Conservation (phyloP, 2,888 invertebrate species). For the Muscina levida region DNA sequence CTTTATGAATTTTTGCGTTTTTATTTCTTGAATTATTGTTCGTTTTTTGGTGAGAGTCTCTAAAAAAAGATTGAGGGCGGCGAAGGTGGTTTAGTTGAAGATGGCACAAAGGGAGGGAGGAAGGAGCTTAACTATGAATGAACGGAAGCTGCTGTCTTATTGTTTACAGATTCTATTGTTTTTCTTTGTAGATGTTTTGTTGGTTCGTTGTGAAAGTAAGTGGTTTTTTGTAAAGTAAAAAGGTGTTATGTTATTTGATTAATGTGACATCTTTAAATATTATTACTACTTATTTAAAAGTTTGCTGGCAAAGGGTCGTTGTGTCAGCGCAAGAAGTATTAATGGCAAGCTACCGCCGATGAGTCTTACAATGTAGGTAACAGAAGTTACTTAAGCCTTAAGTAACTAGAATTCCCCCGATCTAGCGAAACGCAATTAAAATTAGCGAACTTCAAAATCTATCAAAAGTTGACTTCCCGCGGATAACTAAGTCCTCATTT, state of each 20-base stretch:
- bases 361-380: too few species aligned
- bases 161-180: slow-evolving; percentile 41
- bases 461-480: too few species aligned
- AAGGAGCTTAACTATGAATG: slow-evolving; percentile 44
- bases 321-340: too few species aligned
- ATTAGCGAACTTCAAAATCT: too few species aligned
- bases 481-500: too few species aligned
- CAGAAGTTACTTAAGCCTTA: too few species aligned
- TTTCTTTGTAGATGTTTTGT: slow-evolving; percentile 25
- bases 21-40: slow-evolving; percentile 7
- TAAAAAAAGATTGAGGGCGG: not conserved
- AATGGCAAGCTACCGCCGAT: too few species aligned
- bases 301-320: too few species aligned
- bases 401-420: too few species aligned
- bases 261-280: slow-evolving; percentile 7
- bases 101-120: not conserved
- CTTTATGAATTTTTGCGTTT: not conserved
- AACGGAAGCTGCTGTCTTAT: slow-evolving; percentile 50
- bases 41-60: not conserved
- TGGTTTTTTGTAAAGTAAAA: not conserved
- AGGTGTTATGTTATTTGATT: slow-evolving; percentile 15
- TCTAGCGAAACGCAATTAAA: too few species aligned
- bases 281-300: not conserved
- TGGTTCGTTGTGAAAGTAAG: not conserved
- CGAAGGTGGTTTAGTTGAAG: too few species aligned